These are phyloP conservation scores for Azorinus chamasolen DNA, from an alignment of 2,888 invertebrate species.

Conservation along the genomic window DNA sequence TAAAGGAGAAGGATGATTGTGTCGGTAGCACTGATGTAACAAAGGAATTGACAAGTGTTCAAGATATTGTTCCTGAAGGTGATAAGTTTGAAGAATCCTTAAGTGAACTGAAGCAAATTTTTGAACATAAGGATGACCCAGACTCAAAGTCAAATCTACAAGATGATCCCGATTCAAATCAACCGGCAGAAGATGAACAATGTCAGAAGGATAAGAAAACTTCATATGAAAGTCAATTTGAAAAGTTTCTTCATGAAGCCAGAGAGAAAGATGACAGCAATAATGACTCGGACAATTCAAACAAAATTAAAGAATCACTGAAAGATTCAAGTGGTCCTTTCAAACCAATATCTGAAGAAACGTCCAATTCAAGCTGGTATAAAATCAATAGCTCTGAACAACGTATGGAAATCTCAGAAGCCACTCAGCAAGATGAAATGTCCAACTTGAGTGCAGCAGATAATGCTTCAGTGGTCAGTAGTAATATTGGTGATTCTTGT, in stretches of 20 bases:
- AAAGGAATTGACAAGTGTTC: too few species aligned
- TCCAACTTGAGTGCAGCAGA: constrained; percentile 56
- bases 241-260: constrained; percentile 6
- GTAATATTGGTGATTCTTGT: constrained; percentile 54
- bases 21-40: too few species aligned
- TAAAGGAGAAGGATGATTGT: too few species aligned
- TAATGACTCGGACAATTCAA: constrained; percentile 1
- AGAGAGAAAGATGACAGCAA: constrained; percentile 1
- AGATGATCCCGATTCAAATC: too few species aligned
- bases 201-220: not conserved
- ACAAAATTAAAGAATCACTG: too few species aligned
- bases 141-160: too few species aligned
- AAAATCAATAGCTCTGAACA: constrained; percentile 43
- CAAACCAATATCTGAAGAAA: constrained; percentile 38
- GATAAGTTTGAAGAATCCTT: too few species aligned
- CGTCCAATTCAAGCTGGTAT: constrained; percentile 62
- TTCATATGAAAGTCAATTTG: constrained; percentile 10
- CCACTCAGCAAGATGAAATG: constrained; percentile 43
- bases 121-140: too few species aligned
- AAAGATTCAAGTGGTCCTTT: too few species aligned
- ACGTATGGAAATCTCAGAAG: constrained; percentile 31
- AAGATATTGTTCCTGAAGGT: too few species aligned
- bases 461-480: constrained; percentile 55
- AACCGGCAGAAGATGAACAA: too few species aligned
- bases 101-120: too few species aligned